These are phyloP conservation scores for Lasioglossum pauxillum DNA, from an alignment of 2,888 invertebrate species.

Conservation along the genomic window DNA sequence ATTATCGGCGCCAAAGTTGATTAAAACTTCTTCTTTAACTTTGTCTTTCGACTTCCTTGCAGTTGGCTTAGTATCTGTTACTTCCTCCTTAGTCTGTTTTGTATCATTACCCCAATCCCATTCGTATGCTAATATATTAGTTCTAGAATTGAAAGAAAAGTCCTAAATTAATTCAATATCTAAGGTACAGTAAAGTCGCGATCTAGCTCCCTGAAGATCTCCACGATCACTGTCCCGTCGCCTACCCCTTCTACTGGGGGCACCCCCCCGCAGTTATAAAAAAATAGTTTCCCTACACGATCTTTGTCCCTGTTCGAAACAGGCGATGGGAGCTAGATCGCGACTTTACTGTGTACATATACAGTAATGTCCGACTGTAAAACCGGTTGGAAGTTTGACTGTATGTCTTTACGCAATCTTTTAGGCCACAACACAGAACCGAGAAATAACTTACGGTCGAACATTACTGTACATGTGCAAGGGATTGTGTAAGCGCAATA, in stretches of 20 bases:
- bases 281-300: no score
- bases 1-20: slow-evolving; percentile 78
- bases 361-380: neutral
- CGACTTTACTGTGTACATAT: no score
- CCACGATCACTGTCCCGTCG: no score
- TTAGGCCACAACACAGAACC: no score
- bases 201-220: no score
- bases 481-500: neutral
- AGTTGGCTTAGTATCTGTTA: slow-evolving; percentile 66
- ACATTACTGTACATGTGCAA: neutral
- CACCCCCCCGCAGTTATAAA: no score
- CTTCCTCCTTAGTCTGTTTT: slow-evolving; percentile 65
- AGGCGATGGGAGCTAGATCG: no score
- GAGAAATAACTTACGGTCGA: no score
- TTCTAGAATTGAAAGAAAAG: slow-evolving; percentile 42
- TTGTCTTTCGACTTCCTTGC: slow-evolving; percentile 55
- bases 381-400: no score
- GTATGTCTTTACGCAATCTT: no score
- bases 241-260: no score
- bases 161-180: neutral
- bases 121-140: slow-evolving; percentile 49
- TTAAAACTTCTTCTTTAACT: slow-evolving; percentile 76
- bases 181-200: neutral
- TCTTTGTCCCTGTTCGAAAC: no score
- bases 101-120: slow-evolving; percentile 79